A percentile compares a stretch with the other conserved stretches of the same genome.
Conservation (phyloP, 2,113 vertebrate species). For the Alectura lathami region DNA sequence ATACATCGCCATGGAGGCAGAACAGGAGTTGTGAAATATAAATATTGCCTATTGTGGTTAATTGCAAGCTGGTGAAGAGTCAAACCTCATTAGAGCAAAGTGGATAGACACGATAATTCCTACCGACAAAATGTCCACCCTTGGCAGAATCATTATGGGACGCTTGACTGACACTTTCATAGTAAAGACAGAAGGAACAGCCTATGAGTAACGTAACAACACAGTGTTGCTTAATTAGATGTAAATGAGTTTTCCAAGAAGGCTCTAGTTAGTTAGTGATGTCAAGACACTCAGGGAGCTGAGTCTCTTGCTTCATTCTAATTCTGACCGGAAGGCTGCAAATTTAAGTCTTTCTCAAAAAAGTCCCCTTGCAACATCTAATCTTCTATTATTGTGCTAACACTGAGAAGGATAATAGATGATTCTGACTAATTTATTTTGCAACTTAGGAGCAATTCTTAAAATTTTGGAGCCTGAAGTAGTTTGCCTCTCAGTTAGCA, state of each 20-base stretch:
- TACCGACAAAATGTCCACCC: not conserved
- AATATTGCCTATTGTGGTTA: not conserved
- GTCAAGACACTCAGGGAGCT: not conserved
- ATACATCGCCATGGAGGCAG: not conserved
- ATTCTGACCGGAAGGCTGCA: not conserved
- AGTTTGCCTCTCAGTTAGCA: not conserved
- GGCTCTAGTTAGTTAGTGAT: not conserved
- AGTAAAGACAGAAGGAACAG: not conserved
- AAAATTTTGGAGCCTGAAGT: not conserved
- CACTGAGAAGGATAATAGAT: not conserved
- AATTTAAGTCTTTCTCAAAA: not conserved
- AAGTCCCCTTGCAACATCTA: not conserved
- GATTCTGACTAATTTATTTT: constrained; percentile 28
- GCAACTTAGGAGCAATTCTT: not conserved
- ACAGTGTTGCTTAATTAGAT: constrained; percentile 34
- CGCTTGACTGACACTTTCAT: not conserved
- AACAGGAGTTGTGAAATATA: not conserved
- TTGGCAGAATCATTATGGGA: not conserved
- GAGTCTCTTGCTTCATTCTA: not conserved
- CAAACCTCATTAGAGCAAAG: not conserved
- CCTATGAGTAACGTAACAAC: constrained; percentile 8
- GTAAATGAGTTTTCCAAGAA: constrained; percentile 23
- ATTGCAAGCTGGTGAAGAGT: not conserved
- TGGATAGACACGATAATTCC: not conserved
- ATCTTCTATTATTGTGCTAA: not conserved